These are phyloP conservation scores for Charina bottae DNA, from an alignment of 2,113 vertebrate species.

Conservation along the genomic window DNA sequence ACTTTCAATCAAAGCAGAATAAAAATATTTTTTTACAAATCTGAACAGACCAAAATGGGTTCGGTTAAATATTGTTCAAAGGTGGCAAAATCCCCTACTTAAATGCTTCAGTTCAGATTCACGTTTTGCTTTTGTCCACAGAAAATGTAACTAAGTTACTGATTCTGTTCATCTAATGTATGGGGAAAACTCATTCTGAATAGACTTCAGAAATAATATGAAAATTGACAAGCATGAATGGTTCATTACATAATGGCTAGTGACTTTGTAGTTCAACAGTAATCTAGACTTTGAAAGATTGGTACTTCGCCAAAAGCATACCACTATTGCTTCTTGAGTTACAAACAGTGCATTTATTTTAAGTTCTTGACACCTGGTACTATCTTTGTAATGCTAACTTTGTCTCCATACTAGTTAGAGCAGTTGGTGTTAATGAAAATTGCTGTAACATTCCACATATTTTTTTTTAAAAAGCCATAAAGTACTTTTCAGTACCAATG, in stretches of 20 bases:
- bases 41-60: neutral
- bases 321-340: neutral
- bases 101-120: neutral
- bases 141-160: neutral
- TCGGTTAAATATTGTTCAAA: neutral
- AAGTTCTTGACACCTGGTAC: neutral
- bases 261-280: neutral
- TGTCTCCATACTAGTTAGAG: constrained; percentile 6
- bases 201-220: neutral
- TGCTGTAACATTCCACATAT: constrained; percentile 7
- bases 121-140: neutral
- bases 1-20: neutral
- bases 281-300: neutral
- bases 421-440: neutral
- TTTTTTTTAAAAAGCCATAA: constrained; percentile 30
- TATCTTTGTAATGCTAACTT: neutral
- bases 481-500: constrained; percentile 59
- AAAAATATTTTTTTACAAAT: neutral
- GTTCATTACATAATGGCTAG: neutral
- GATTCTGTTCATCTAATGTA: constrained; percentile 9
- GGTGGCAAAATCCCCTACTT: neutral
- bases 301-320: neutral
- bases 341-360: constrained; percentile 6
- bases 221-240: neutral
- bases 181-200: accelerated